Percentiles rank a stretch among this genome's conserved stretches.
Conservation (phyloP, 2,113 vertebrate species). For the Myiopsitta monachus region DNA sequence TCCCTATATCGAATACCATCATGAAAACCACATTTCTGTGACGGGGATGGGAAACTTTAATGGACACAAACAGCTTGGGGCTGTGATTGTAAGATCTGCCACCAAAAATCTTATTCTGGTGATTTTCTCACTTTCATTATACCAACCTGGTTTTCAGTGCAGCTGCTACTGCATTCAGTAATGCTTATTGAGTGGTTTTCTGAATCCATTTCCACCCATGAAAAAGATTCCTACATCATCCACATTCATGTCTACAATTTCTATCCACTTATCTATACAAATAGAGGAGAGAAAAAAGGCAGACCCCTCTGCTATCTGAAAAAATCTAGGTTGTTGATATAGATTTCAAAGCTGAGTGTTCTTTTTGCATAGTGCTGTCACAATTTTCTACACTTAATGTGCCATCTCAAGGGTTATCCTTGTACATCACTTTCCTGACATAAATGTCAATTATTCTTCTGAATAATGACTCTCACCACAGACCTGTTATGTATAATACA, state of each 20-base stretch:
- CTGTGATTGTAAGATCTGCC: neutral
- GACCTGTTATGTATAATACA: neutral
- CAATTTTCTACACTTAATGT: neutral
- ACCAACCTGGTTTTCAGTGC: neutral
- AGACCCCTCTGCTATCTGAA: neutral
- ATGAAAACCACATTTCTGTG: neutral
- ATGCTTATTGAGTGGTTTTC: neutral
- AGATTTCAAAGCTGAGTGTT: neutral
- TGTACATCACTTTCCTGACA: neutral
- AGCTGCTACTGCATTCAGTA: neutral
- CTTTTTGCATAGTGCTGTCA: neutral
- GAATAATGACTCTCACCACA: neutral
- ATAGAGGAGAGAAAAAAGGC: neutral
- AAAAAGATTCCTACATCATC: neutral
- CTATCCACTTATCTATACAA: neutral
- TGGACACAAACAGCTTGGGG: neutral
- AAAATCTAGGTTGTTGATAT: neutral
- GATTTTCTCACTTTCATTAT: neutral
- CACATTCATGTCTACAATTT: neutral
- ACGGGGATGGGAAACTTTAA: neutral
- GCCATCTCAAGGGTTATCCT: neutral
- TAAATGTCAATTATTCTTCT: neutral
- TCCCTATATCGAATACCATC: neutral
- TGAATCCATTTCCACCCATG: neutral
- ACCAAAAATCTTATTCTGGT: neutral